These are phyloP conservation scores for Menidia beryllina DNA, from an alignment of 2,113 vertebrate genomes.

Conservation along the genomic window DNA sequence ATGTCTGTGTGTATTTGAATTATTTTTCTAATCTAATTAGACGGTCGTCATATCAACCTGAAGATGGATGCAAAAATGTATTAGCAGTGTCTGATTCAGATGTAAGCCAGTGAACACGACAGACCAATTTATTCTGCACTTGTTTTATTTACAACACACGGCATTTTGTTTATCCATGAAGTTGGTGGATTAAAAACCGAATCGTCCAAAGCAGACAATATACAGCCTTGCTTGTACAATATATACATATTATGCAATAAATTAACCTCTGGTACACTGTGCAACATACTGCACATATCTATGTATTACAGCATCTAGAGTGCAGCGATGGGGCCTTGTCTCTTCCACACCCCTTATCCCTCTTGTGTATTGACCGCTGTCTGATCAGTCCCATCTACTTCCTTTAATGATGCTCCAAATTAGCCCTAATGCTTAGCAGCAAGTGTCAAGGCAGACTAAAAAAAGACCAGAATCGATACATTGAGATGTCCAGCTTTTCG, in stretches of 20 bases:
- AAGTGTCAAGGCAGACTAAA: slow-evolving; percentile 56
- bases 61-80: neutral
- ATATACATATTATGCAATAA: slow-evolving; percentile 59
- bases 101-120: slow-evolving; percentile 26
- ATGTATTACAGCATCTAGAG: slow-evolving; percentile 45
- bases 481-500: slow-evolving; percentile 18
- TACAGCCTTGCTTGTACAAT: slow-evolving; percentile 50
- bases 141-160: slow-evolving; percentile 76
- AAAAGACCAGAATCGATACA: slow-evolving; percentile 34
- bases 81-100: neutral
- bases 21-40: neutral
- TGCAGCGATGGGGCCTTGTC: slow-evolving; percentile 41
- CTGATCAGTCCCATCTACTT: slow-evolving; percentile 62
- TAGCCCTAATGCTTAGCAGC: slow-evolving; percentile 71
- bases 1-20: neutral
- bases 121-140: slow-evolving; percentile 57
- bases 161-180: slow-evolving; percentile 54
- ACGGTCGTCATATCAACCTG: neutral
- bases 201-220: slow-evolving; percentile 55
- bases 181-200: slow-evolving; percentile 56
- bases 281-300: slow-evolving; percentile 25
- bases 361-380: slow-evolving; percentile 45
- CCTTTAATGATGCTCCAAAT: slow-evolving; percentile 64
- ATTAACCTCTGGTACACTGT: slow-evolving; percentile 37
- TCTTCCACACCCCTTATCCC: slow-evolving; percentile 38